Evolutionary conservation across 2,113 vertebrate genomes (phyloP), one percentile per base, ranked within the genome.

Genomic region (Chlorodrepanis virens): DNA sequence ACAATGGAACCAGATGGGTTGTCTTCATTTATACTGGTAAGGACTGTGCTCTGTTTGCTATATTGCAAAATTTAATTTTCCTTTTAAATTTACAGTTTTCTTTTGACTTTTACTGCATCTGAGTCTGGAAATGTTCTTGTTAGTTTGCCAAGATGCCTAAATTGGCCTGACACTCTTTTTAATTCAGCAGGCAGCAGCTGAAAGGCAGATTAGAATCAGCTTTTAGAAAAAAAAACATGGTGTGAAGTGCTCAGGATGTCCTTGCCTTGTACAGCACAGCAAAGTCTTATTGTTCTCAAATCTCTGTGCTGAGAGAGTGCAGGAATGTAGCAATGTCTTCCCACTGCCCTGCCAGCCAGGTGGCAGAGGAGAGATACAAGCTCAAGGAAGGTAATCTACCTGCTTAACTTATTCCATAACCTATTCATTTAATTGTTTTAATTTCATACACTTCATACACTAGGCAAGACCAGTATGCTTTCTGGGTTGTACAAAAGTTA

Each of bases 371-470:
- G 24, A 47, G 40, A 56, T 61, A n/a, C 1, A 52, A 49, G 28
- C 22, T 77, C 22, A 56, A 28, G 28, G 25, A 21, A 47, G 19
- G 12, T 80, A 70, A 61, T 31, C 5, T 71, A 14, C 19, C 35
- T 8, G 0, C n/a, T 70, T 53, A 72, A 33, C 13, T 23, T 75
- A 10, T 74, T 70, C 31, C 35, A 29, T 22, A 60, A 33, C 14
- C 42, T 83, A 9, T 77, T 77, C 14, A 42, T 33, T 33, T 17
- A 77, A 4, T 52, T 70, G 11, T 64, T 61, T 37, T 76, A 8
- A 72, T 45, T 83, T 47, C 0, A 2, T 61, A 45, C 0, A 1
- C n/a, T 86, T 42, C 0, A 1, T 65, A 40, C 17, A 24, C 5
- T 37, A 39, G 25, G 44, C 5, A 53, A 53, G n/a, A 78, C 27